A percentile compares a stretch with the other conserved stretches of the same genome.
These are phyloP conservation scores for Drosophila kambysellisi DNA, from an alignment of 2,888 invertebrate genomes.

Conservation along the genomic window DNA sequence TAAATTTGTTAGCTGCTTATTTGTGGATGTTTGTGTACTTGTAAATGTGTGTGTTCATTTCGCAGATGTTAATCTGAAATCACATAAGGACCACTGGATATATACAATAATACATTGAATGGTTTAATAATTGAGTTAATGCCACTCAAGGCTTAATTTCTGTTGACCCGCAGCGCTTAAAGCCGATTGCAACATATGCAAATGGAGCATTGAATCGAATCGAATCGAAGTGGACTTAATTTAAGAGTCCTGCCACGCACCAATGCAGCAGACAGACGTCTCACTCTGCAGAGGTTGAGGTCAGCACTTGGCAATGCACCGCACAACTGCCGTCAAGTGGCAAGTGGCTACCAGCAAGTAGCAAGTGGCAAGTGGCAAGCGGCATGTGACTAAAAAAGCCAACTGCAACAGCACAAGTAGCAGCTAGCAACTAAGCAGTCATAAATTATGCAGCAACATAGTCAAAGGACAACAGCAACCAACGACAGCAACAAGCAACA, in stretches of 20 bases:
- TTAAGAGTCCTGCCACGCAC: conserved; percentile 62
- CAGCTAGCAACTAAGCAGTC: conserved; percentile 68
- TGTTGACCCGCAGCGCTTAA: conserved; percentile 55
- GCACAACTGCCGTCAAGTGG: conserved; percentile 30
- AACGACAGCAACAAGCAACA: conserved; percentile 39
- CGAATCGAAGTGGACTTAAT: conserved; percentile 56
- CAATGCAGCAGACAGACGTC: conserved; percentile 41
- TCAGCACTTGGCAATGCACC: conserved; percentile 44
- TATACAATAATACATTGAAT: conserved; percentile 49
- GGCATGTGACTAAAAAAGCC: conserved; percentile 57
- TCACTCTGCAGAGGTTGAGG: conserved; percentile 27
- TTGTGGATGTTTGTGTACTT: conserved; percentile 7
- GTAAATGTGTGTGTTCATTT: background rate
- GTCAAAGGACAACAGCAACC: conserved; percentile 69
- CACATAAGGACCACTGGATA: conserved; percentile 38
- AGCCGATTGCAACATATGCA: conserved; percentile 44
- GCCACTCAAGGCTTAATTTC: conserved; percentile 33
- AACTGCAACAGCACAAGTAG: conserved; percentile 31
- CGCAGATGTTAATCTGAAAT: conserved; percentile 61
- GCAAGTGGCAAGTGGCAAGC: conserved; percentile 15
- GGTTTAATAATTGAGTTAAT: conserved; percentile 75
- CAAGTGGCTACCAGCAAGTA: conserved; percentile 20
- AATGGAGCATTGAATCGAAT: conserved; percentile 57
- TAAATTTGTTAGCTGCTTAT: conserved; percentile 69
- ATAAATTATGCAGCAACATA: conserved; percentile 79